Conservation (phyloP, 2,797 vertebrate genomes). For the Pristis pectinata region DNA sequence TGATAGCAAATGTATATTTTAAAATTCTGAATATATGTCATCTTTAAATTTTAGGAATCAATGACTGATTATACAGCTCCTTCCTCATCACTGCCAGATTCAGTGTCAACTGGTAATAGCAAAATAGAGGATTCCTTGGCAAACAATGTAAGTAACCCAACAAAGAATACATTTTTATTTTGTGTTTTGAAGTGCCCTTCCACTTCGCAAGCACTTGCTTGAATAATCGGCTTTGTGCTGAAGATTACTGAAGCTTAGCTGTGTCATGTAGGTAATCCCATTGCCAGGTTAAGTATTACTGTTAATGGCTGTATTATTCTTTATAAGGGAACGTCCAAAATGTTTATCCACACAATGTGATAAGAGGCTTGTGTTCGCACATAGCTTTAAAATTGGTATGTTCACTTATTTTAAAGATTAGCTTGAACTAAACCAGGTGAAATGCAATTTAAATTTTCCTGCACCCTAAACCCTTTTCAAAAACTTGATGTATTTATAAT, state of each 20-base stretch:
- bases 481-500: not conserved
- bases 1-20: not conserved
- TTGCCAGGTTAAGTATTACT: not conserved
- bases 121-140: conserved; percentile 95
- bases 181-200: not conserved
- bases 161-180: not conserved
- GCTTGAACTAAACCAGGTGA: not conserved
- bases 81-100: conserved; percentile 84
- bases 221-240: not conserved
- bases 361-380: not conserved
- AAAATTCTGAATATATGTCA: not conserved
- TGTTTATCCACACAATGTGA: not conserved
- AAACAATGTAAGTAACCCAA: conserved; percentile 73
- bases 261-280: not conserved
- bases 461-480: not conserved
- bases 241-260: not conserved
- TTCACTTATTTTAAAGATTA: not conserved
- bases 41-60: conserved; percentile 68
- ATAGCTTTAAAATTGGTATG: not conserved
- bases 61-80: conserved; percentile 96
- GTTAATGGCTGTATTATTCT: not conserved
- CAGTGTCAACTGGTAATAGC: conserved; percentile 75
- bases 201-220: not conserved
- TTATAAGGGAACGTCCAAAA: not conserved
- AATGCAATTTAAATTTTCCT: not conserved